A percentile compares a stretch with the other conserved stretches of the same genome.
Conservation (phyloP, 1,140 invertebrate genomes). For the Calosoma granatense region DNA sequence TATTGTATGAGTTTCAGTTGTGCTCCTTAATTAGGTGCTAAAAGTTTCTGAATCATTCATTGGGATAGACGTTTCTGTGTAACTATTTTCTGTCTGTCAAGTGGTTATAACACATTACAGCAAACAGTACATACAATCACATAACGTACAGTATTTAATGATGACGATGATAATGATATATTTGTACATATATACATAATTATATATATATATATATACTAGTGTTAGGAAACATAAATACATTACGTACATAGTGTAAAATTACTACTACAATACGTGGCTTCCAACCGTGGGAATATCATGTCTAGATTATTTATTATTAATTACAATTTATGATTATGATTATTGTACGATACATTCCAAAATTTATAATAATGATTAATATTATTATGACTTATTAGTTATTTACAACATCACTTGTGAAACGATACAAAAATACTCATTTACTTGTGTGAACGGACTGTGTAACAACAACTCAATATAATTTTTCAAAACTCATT, state of each 20-base stretch:
- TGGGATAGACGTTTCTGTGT: too few species aligned
- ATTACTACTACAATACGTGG: conserved; percentile 1
- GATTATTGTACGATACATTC: conserved; percentile 6
- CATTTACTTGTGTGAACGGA: conserved; percentile 4
- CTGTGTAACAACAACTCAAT: conserved; percentile 6
- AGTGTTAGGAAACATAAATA: background rate
- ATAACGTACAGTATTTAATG: background rate
- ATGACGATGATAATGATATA: background rate
- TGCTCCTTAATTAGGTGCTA: too few species aligned
- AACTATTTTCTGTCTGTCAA: too few species aligned
- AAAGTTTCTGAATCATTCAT: too few species aligned
- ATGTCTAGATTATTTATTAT: conserved; percentile 8
- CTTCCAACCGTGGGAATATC: conserved; percentile 1
- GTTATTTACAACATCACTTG: conserved; percentile 1
- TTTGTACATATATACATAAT: conserved; percentile 3
- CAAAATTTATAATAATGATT: too few species aligned
- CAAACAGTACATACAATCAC: background rate
- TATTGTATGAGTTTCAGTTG: too few species aligned
- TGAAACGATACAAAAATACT: conserved; percentile 2
- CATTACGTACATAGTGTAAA: too few species aligned
- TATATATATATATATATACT: background rate
- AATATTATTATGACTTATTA: too few species aligned
- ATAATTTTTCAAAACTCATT: conserved; percentile 6
- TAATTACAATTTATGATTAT: too few species aligned
- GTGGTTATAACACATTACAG: too few species aligned